Base-by-base conservation (phyloP, 2,888 invertebrate species). In the Drosophila affinis region DNA sequence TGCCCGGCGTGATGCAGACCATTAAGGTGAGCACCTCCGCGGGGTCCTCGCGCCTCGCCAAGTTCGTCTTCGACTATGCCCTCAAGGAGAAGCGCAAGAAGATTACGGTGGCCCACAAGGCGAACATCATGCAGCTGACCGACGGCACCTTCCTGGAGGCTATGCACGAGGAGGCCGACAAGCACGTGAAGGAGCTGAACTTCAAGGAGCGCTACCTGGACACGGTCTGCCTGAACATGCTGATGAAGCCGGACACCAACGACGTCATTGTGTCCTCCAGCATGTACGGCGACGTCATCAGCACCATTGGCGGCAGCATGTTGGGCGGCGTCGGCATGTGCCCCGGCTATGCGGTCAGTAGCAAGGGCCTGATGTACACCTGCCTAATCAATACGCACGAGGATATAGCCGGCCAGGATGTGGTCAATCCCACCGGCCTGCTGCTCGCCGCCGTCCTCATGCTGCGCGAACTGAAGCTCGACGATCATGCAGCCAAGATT, bases 221-320 rank as follows among this genome's bases (percentile, higher is more conserved):
- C 93, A 99, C 85, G 3, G 76, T 72, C 1, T 75, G 75, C 49
- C 49, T 76, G 34, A 72, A 73, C 54, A 44, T 85, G 9, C 27
- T 85, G 1, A 69, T 77, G 77, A 6, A 53, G 0, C 81, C 85
- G 0, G 49, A 72, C 0, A 3, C 2, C 6, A 49, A 52, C 93
- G 99, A 99, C 92, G 98, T 99, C 21, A 96, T 99, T 96, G 97
- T 99, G 18, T 97, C 98, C 83, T 98, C 99, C 21, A 99, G 99
- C 93, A 94, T 99, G 81, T 99, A 99, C 92, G 99, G 99, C 58
- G 98, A 98, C 93, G 99, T 99, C 81, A 94, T 99, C 45, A 98
- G 98, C 92, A 98, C 99, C 93, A 93, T 99, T 76, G 98, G 98
- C 9, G 96, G 97, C 39, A 98, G 98, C 12, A 93, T 99, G 58